Conservation (phyloP, 2,888 invertebrate genomes). For the Agrotis clavis region DNA sequence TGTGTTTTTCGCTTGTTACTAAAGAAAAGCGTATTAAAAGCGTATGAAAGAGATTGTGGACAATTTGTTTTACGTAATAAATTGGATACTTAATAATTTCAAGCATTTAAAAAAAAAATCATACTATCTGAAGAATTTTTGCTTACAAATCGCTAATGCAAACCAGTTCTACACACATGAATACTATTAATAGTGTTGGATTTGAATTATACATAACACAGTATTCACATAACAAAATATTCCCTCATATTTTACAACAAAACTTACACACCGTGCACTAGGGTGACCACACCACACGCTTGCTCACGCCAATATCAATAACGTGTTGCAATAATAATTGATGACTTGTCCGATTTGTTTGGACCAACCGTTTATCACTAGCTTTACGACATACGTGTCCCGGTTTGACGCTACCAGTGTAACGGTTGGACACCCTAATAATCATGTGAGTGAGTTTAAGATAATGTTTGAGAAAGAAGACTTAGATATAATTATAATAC, state of each 20-base stretch:
- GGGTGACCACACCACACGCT: conserved; percentile 62
- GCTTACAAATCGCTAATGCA: too few relatives aligned
- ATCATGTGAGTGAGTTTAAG: conserved; percentile 32
- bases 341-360: conserved; percentile 89
- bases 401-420: conserved; percentile 67
- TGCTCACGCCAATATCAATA: conserved; percentile 87
- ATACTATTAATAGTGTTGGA: background rate
- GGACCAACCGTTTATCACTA: conserved; percentile 84
- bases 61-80: too few relatives aligned
- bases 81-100: too few relatives aligned
- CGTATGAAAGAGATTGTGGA: background rate
- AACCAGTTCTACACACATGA: background rate
- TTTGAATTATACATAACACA: background rate
- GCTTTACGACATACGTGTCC: conserved; percentile 84
- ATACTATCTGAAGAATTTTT: too few relatives aligned
- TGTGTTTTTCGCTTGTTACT: background rate
- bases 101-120: too few relatives aligned
- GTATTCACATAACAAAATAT: background rate
- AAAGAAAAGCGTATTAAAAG: too few relatives aligned
- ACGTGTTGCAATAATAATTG: conserved; percentile 86
- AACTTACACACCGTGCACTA: conserved; percentile 25
- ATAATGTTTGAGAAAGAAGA: conserved; percentile 8
- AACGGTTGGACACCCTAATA: conserved; percentile 67
- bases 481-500: conserved; percentile 3
- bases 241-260: background rate